Evolutionary conservation across 2,113 vertebrate genomes (phyloP), one percentile per base, ranked within the genome.

Genomic region (Anarrhichthys ocellatus): DNA sequence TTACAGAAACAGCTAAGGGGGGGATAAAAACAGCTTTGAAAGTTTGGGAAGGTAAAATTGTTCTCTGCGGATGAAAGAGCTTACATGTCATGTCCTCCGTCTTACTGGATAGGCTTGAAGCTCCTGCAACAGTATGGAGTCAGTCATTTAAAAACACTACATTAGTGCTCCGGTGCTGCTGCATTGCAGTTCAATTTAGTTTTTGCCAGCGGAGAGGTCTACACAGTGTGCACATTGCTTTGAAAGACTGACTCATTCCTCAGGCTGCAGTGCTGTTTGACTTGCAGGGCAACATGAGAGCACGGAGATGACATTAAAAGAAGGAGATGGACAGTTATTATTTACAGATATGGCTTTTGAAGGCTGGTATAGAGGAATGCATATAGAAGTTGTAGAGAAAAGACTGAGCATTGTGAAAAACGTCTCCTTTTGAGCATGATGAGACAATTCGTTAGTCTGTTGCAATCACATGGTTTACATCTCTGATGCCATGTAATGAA

Each of bases 111-210:
- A 14, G 38, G 52, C 34, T 58, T n/a, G 11, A 71, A 56, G 83
- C 52, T 78, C 73, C 62, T 62, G 69, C 27, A 75, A 54, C 46
- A 48, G 44, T 66, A 40, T 32, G 38, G 11, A 87, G 71, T 81
- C 59, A 56, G 24, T 76, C 69, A 68, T 75, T 76, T 22, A 77
- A 80, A 86, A 86, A 69, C 58, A 78, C 40, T 20, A 66, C 56
- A 52, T 76, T 40, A 75, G 75, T 48, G 59, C 32, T 59, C 38
- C 1, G 22, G 17, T 46, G 42, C 59, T 74, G 84, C 73, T 82
- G 82, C 85, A 69, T 69, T 84, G 80, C 80, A 84, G 78, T 83
- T 88, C 71, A 85, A 64, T 82, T 87, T 79, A 7, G 64, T 65
- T 88, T 76, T 73, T 58, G 36, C 80, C 78, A 73, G 64, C 13